phyloP scores from a whole-genome alignment of 2,113 vertebrate genomes.

The Octodon degus region DNA sequence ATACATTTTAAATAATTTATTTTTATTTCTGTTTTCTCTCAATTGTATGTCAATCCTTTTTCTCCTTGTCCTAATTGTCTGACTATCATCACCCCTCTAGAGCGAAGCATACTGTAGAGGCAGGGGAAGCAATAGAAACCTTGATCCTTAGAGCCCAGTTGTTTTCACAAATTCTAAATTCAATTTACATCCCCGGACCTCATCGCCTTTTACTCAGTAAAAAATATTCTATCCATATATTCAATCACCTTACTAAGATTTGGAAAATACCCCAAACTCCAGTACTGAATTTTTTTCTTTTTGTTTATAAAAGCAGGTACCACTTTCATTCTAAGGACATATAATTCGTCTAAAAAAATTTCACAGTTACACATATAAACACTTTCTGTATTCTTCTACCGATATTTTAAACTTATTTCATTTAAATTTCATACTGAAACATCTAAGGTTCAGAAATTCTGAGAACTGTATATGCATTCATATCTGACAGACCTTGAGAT shows the following conservation, averaged over 20 bases:
- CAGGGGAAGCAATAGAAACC: slow-evolving; percentile 13
- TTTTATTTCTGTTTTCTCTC: slow-evolving; percentile 48
- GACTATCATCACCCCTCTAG: neutral
- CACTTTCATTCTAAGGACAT: slow-evolving; percentile 52
- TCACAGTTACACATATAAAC: slow-evolving; percentile 46
- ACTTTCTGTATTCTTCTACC: slow-evolving; percentile 43
- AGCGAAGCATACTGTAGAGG: slow-evolving; percentile 46
- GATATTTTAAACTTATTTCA: slow-evolving; percentile 51
- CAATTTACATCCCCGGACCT: slow-evolving; percentile 73
- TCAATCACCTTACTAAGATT: slow-evolving; percentile 79
- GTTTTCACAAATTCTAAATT: slow-evolving; percentile 71
- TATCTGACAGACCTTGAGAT: slow-evolving; percentile 27
- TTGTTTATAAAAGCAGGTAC: slow-evolving; percentile 54
- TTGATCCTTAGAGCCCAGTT: slow-evolving; percentile 51
- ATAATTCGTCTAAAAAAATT: slow-evolving; percentile 62
- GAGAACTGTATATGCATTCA: slow-evolving; percentile 49
- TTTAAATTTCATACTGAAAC: slow-evolving; percentile 49
- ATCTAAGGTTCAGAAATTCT: slow-evolving; percentile 33
- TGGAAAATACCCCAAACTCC: slow-evolving; percentile 74
- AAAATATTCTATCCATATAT: slow-evolving; percentile 79
- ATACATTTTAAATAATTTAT: slow-evolving; percentile 54
- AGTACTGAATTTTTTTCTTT: slow-evolving; percentile 26
- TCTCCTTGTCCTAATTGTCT: slow-evolving; percentile 54
- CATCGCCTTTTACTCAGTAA: slow-evolving; percentile 59
- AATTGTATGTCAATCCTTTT: slow-evolving; percentile 42